phyloP scores from a whole-genome alignment of 2,113 vertebrate species.

The Catharus fuscescens region DNA sequence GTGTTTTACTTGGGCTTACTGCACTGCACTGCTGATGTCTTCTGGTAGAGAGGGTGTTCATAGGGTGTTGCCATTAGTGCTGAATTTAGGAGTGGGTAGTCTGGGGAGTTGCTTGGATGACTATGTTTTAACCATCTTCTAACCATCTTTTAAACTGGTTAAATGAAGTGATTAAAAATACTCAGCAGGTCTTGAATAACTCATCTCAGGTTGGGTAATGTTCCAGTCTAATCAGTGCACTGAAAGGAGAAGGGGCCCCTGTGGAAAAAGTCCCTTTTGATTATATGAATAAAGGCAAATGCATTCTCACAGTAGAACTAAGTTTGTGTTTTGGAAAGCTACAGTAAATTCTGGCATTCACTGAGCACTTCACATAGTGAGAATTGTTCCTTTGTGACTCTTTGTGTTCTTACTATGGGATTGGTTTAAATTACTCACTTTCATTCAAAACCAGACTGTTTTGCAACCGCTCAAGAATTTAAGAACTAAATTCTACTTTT shows the following conservation, averaged over 20 bases:
- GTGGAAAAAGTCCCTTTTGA: background rate
- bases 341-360: background rate
- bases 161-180: background rate
- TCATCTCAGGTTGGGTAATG: background rate
- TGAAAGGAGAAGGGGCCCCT: background rate
- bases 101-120: background rate
- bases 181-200: background rate
- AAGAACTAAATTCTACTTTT: background rate
- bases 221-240: background rate
- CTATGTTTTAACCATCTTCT: background rate
- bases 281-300: background rate
- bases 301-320: background rate
- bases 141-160: background rate
- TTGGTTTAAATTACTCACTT: background rate
- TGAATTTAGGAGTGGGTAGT: background rate
- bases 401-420: background rate
- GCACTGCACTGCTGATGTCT: background rate
- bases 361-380: background rate
- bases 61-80: background rate
- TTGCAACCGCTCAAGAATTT: background rate
- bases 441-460: background rate
- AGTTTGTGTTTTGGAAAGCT: background rate
- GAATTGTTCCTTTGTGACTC: background rate
- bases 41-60: background rate
- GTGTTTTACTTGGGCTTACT: background rate